phyloP scores from a whole-genome alignment of 2,888 invertebrate species.

The Coleophora deauratella region DNA sequence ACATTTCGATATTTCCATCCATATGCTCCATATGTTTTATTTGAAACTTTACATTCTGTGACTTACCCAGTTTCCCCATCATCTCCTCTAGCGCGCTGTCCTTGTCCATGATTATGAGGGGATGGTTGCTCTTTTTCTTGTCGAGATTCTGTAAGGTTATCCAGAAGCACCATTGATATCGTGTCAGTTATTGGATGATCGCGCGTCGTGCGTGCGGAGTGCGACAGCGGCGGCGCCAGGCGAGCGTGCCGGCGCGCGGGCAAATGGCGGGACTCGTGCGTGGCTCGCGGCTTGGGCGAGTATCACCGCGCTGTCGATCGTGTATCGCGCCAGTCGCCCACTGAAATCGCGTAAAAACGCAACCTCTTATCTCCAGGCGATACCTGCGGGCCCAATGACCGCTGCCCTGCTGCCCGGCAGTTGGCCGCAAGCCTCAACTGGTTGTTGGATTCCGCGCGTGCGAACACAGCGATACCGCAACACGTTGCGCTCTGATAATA shows the following conservation, averaged over 20 bases:
- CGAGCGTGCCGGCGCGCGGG: conserved; percentile 57
- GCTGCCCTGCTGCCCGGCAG: conserved; percentile 12
- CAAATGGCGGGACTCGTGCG: conserved; percentile 55
- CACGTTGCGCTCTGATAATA: no score
- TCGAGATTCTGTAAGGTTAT: conserved; percentile 35
- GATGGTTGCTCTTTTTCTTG: conserved; percentile 18
- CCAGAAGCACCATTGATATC: conserved; percentile 55
- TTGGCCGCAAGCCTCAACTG: no score
- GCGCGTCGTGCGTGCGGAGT: conserved; percentile 29
- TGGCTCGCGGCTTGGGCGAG: background rate
- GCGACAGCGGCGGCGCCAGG: conserved; percentile 37
- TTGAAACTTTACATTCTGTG: background rate
- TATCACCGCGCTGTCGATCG: conserved; percentile 24
- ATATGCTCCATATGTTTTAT: conserved; percentile 36
- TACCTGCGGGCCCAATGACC: conserved; percentile 27
- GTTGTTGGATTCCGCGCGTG: no score
- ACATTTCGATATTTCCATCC: background rate
- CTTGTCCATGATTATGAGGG: conserved; percentile 67
- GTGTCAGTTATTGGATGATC: conserved; percentile 18
- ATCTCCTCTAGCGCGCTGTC: conserved; percentile 78
- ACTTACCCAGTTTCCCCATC: conserved; percentile 79
- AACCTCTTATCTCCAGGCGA: conserved; percentile 52
- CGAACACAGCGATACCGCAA: no score
- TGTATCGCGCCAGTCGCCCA: conserved; percentile 37
- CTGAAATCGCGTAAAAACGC: conserved; percentile 53